phyloP scores from a whole-genome alignment of 2,797 vertebrate genomes.

The Dermochelys coriacea region DNA sequence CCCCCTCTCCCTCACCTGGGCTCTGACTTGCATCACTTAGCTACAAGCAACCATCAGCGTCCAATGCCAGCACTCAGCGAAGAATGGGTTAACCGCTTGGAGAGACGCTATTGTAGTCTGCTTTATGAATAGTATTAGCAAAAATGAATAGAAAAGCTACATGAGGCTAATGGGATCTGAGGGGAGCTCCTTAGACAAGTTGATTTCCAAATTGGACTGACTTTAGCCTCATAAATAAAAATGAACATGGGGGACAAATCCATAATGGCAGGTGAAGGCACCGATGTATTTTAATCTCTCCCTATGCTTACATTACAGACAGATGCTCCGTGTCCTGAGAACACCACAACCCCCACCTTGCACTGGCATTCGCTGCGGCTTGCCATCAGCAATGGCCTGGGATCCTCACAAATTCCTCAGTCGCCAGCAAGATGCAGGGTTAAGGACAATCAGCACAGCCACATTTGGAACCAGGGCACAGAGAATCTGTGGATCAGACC shows the following conservation, averaged over 20 bases:
- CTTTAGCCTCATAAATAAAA: conserved; percentile 74
- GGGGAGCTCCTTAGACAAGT: conserved; percentile 63
- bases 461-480: not conserved
- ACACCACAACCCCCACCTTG: accelerated
- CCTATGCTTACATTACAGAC: not conserved
- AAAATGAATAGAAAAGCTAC: conserved; percentile 68
- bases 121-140: conserved; percentile 62
- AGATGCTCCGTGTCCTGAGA: accelerated
- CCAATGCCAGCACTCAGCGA: not conserved
- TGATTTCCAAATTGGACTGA: conserved; percentile 75
- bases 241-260: conserved; percentile 61
- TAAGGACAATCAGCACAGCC: not conserved
- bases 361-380: not conserved
- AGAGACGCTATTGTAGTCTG: not conserved
- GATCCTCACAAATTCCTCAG: not conserved
- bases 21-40: not conserved
- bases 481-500: not conserved
- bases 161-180: conserved; percentile 71
- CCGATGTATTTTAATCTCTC: not conserved
- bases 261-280: conserved; percentile 50
- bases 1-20: not conserved
- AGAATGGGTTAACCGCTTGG: conserved; percentile 40
- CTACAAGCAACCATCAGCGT: accelerated
- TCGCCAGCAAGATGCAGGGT: not conserved
- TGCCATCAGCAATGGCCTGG: not conserved